phyloP scores from a whole-genome alignment of 2,888 invertebrate species.

The Drosophila formosana region DNA sequence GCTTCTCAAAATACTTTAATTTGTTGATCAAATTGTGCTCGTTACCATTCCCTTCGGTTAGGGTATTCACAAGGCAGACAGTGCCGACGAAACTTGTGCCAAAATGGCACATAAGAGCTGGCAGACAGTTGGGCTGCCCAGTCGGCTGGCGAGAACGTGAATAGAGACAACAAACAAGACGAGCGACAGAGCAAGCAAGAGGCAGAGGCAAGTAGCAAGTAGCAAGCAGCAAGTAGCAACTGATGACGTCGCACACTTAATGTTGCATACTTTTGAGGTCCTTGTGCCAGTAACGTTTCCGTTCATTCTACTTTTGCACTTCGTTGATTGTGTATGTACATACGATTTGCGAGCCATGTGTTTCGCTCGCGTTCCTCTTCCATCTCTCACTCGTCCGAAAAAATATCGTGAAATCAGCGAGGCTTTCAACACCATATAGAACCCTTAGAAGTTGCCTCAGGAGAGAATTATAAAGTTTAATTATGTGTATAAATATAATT shows the following conservation, averaged over 20 bases:
- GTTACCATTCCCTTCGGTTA: background rate
- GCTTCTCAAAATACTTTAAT: too few species aligned
- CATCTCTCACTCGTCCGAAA: background rate
- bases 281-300: slow-evolving; percentile 79
- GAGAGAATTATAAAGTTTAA: too few species aligned
- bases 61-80: slow-evolving; percentile 35
- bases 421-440: too few species aligned
- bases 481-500: too few species aligned
- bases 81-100: slow-evolving; percentile 54
- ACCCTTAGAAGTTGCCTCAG: too few species aligned
- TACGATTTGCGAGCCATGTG: slow-evolving; percentile 18
- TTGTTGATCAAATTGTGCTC: too few species aligned
- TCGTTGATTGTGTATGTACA: slow-evolving; percentile 8
- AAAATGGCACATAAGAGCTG: slow-evolving; percentile 68
- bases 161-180: background rate
- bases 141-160: slow-evolving; percentile 1
- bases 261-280: slow-evolving; percentile 79
- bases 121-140: slow-evolving; percentile 23
- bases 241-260: slow-evolving; percentile 67
- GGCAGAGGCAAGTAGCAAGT: background rate
- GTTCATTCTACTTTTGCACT: slow-evolving; percentile 69
- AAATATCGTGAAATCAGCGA: too few species aligned
- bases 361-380: background rate
- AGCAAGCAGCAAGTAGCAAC: slow-evolving; percentile 2
- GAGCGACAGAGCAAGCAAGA: background rate